A percentile compares a stretch with the other conserved stretches of the same genome.
Evolutionary conservation across 2,888 invertebrate genomes (phyloP).

Genomic region (Cheilosia vulpina): DNA sequence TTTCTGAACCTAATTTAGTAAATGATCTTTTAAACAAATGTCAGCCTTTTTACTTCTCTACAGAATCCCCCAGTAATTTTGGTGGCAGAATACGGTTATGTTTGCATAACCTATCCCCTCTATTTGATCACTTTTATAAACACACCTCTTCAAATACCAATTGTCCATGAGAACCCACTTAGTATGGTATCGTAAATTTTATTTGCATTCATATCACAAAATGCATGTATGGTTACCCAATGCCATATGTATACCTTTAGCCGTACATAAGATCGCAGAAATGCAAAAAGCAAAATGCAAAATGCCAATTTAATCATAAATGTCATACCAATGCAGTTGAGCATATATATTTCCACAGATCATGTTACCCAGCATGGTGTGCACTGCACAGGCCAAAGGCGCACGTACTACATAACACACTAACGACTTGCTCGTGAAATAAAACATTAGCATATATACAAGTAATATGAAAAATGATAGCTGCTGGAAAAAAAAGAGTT

Average conservation of each 20-base stretch:
- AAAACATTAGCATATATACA: constrained; percentile 25
- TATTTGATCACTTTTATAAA: too few species aligned
- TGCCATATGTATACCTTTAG: neutral
- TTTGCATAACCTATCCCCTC: too few species aligned
- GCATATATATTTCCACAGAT: constrained; percentile 39
- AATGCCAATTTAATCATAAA: constrained; percentile 63
- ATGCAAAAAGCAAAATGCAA: constrained; percentile 39
- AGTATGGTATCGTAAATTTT: neutral
- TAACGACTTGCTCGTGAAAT: constrained; percentile 11
- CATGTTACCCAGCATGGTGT: constrained; percentile 36
- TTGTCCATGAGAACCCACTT: too few species aligned
- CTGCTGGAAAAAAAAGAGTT: constrained; percentile 46
- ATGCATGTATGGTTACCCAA: neutral
- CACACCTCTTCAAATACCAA: too few species aligned
- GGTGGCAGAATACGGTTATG: too few species aligned
- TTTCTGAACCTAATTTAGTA: too few species aligned
- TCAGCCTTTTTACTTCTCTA: too few species aligned
- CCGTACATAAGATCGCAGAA: constrained; percentile 7
- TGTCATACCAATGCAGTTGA: constrained; percentile 60
- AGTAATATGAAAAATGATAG: constrained; percentile 63
- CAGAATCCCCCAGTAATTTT: too few species aligned
- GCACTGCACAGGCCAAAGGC: constrained; percentile 16
- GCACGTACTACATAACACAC: constrained; percentile 21
- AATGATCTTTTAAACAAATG: too few species aligned
- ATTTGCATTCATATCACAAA: neutral